These are phyloP conservation scores for Orthosia cruda DNA, from an alignment of 2,888 invertebrate genomes.

Conservation along the genomic window DNA sequence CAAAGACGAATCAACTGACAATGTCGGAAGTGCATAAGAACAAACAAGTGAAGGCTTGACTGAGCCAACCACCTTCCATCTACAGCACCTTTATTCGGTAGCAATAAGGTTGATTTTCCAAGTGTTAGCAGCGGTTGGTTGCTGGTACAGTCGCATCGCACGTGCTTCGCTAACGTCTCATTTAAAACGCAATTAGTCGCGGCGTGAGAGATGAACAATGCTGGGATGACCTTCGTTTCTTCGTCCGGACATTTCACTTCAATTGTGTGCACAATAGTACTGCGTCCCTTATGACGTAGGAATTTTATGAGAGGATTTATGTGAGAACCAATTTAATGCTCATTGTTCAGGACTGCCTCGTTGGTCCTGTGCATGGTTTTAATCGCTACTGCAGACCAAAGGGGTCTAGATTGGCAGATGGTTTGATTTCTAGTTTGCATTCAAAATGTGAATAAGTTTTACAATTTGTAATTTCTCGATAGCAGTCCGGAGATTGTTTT, in stretches of 20 bases:
- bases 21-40: slow-evolving; percentile 55
- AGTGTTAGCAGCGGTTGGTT: neutral
- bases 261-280: slow-evolving; percentile 38
- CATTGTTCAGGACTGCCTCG: slow-evolving; percentile 5
- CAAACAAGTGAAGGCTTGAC: slow-evolving; percentile 38
- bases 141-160: slow-evolving; percentile 30
- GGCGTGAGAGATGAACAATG: slow-evolving; percentile 56
- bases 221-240: slow-evolving; percentile 56
- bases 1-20: slow-evolving; percentile 41
- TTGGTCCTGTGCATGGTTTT: too few species aligned
- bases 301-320: neutral
- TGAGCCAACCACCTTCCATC: neutral
- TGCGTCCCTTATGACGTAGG: slow-evolving; percentile 32
- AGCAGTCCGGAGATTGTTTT: too few species aligned
- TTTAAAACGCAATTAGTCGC: slow-evolving; percentile 58
- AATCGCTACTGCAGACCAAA: too few species aligned
- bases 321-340: slow-evolving; percentile 3
- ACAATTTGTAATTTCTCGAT: too few species aligned
- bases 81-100: slow-evolving; percentile 10
- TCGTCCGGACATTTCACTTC: slow-evolving; percentile 50
- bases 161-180: slow-evolving; percentile 29
- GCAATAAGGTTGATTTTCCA: neutral
- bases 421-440: too few species aligned
- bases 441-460: too few species aligned
- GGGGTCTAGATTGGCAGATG: too few species aligned